These are phyloP conservation scores for Phyllostomus hastatus DNA, from an alignment of 2,113 vertebrate genomes.

Conservation along the genomic window DNA sequence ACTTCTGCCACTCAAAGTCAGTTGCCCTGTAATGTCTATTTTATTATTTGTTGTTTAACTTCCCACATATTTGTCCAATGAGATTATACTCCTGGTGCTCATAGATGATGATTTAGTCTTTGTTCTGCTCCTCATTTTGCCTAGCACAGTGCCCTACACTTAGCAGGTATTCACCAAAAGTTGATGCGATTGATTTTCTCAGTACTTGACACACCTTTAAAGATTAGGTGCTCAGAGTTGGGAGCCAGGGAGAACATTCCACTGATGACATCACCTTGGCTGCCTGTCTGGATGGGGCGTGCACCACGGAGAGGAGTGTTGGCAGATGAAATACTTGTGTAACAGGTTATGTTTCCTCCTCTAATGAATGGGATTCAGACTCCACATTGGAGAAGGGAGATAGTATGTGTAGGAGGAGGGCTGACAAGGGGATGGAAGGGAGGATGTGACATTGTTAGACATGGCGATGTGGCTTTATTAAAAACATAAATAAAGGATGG, in stretches of 20 bases:
- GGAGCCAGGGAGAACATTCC: conserved; percentile 39
- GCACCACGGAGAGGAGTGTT: conserved; percentile 18
- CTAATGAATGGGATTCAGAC: conserved; percentile 16
- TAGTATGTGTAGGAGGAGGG: conserved; percentile 36
- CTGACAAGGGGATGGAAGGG: not conserved
- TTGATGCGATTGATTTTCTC: conserved; percentile 37
- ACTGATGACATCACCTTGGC: conserved; percentile 74
- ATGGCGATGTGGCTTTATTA: conserved; percentile 36
- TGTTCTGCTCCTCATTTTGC: conserved; percentile 6
- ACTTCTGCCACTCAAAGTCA: not conserved
- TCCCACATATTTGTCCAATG: conserved; percentile 29
- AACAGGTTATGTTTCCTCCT: conserved; percentile 57
- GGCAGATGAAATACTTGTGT: conserved; percentile 39
- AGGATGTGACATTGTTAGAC: conserved; percentile 24
- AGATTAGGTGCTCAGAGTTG: conserved; percentile 24
- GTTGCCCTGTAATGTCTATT: not conserved
- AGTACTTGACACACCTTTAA: conserved; percentile 51
- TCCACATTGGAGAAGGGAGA: not conserved
- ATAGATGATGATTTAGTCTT: conserved; percentile 14
- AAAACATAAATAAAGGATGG: conserved; percentile 58
- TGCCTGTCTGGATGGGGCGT: not conserved
- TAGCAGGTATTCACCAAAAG: conserved; percentile 19
- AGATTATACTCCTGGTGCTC: not conserved
- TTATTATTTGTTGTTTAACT: conserved; percentile 39
- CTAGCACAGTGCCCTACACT: conserved; percentile 33